Evolutionary conservation across 2,888 invertebrate species (phyloP), one percentile per base, ranked within the genome.

Genomic region (Oxystoma pomonae): DNA sequence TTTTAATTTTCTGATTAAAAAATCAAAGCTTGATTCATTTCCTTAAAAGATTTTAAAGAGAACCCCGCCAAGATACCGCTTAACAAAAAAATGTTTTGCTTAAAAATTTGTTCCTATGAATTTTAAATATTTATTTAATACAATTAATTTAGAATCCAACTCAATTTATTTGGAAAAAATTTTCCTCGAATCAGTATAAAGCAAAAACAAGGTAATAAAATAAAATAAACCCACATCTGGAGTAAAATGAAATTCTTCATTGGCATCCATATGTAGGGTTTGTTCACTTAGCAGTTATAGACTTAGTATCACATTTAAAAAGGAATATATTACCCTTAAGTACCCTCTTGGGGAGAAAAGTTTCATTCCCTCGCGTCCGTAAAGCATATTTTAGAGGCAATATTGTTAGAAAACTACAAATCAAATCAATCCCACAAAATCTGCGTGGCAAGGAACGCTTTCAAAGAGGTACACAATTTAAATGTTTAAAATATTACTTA

Each of bases 381-480:
- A 68, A 67, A 65, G 64, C 68, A 68, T 64, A 65, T 65, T 68
- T 71, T 67, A 69, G 70, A 71, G 71, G 75, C 76, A 77, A 76
- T 77, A 78, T 75, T 74, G 77, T 77, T 78, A 75, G 75, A 73
- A 75, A 77, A 77, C 77, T 76, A 78, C 79, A 79, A 79, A 79
- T 79, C 79, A 79, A 76, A 72, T 72, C 76, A 73, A 78, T 78
- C 78, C 78, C 68, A 77, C 73, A 77, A 77, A 77, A 79, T 78
- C 77, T 76, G 73, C 75, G 56, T 22, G 35, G 35, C 35, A 35
- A n/a, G n/a, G 56, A 58, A 58, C 65, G 65, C 65, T 61, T 61
- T 58, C 61, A 63, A 65, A 63, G 63, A 60, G 65, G 60, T 63
- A 67, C 58, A 67, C 65, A 65, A 67, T 63, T 67, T 67, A 61